Conservation (phyloP, 2,888 invertebrate species). For the Carcina quercana region DNA sequence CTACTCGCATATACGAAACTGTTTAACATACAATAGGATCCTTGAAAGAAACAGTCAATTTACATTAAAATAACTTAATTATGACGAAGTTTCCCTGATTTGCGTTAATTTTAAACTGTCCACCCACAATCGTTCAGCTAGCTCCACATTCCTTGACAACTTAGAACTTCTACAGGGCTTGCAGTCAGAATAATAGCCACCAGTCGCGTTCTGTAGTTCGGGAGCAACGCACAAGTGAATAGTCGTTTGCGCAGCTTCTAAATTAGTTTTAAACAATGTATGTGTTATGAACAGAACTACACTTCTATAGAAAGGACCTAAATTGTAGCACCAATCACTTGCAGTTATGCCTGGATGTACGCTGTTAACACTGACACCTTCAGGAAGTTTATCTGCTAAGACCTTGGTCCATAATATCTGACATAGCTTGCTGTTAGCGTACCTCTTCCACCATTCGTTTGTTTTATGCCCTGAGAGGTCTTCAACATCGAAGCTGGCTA, state of each 20-base stretch:
- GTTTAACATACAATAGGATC: too few species aligned
- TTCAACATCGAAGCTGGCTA: conserved; percentile 62
- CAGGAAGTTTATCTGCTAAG: conserved; percentile 43
- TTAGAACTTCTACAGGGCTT: conserved; percentile 68
- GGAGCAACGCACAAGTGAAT: conserved; percentile 83
- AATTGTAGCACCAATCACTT: conserved; percentile 82
- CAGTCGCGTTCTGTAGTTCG: conserved; percentile 78
- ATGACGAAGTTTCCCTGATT: too few species aligned
- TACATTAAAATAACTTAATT: too few species aligned
- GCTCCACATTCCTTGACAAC: conserved; percentile 75
- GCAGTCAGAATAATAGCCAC: conserved; percentile 87
- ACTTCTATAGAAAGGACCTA: conserved; percentile 52
- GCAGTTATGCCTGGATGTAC: conserved; percentile 89
- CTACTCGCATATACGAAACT: too few species aligned
- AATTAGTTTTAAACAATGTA: conserved; percentile 78
- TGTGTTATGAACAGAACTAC: conserved; percentile 70
- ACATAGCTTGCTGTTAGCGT: conserved; percentile 54
- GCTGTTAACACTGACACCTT: conserved; percentile 83
- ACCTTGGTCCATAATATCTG: conserved; percentile 55
- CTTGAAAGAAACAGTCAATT: too few species aligned
- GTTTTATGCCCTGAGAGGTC: conserved; percentile 24
- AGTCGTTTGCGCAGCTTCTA: conserved; percentile 86
- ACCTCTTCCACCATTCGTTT: conserved; percentile 51
- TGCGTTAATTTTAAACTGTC: conserved; percentile 29
- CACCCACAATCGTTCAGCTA: conserved; percentile 86